Percentiles rank a stretch among this genome's conserved stretches.
phyloP scores from a whole-genome alignment of 2,888 invertebrate genomes.

The Ophioninae sp. region DNA sequence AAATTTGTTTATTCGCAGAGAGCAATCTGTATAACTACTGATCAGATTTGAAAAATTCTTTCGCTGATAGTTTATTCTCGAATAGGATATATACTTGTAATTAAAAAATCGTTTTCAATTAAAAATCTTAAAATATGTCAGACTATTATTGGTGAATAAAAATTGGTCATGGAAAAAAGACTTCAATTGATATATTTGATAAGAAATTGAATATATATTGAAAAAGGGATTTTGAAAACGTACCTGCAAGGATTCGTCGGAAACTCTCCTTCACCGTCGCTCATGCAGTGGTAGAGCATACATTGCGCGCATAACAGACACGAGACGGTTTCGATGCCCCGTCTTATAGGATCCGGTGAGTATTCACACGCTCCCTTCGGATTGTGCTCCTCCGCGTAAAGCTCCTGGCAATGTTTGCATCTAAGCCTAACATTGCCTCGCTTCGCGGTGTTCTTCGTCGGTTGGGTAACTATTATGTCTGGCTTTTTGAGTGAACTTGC shows the following conservation, averaged over 20 bases:
- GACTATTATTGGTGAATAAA: background rate
- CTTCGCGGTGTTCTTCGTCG: slow-evolving; percentile 78
- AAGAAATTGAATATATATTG: background rate
- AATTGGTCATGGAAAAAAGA: background rate
- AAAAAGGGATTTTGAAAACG: slow-evolving; percentile 27
- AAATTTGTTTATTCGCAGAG: too few species aligned
- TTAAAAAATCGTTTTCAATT: too few species aligned
- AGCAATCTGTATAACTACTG: too few species aligned
- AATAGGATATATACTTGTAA: too few species aligned
- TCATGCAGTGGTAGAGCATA: slow-evolving; percentile 96
- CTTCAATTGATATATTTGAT: background rate
- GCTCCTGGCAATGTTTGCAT: slow-evolving; percentile 89
- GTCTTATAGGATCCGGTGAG: slow-evolving; percentile 92
- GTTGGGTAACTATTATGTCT: slow-evolving; percentile 82
- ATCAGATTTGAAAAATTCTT: too few species aligned
- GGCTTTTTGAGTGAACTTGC: slow-evolving; percentile 85
- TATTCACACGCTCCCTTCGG: slow-evolving; percentile 92
- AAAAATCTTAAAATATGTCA: too few species aligned
- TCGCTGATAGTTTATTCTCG: too few species aligned
- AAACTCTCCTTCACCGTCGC: slow-evolving; percentile 94
- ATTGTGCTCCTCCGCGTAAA: slow-evolving; percentile 92
- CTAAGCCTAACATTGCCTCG: slow-evolving; percentile 81
- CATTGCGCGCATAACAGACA: slow-evolving; percentile 95
- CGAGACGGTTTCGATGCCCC: slow-evolving; percentile 90
- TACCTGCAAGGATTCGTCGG: slow-evolving; percentile 91